A percentile compares a stretch with the other conserved stretches of the same genome.
These are phyloP conservation scores for Lithosia quadra DNA, from an alignment of 2,888 invertebrate genomes.

Conservation along the genomic window DNA sequence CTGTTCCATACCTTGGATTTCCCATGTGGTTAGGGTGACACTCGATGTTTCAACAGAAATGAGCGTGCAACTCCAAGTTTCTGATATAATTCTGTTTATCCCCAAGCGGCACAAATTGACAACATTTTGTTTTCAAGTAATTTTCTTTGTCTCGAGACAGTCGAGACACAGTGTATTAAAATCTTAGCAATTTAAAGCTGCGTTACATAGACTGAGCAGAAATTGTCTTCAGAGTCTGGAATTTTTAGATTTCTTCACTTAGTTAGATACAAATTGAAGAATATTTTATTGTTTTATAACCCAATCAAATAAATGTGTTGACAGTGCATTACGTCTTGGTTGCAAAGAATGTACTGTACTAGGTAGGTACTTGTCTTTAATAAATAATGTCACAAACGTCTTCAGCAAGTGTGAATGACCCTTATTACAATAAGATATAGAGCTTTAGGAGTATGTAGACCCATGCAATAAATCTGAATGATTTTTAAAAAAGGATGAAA, in stretches of 20 bases:
- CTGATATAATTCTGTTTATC: conserved; percentile 8
- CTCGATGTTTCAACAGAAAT: neutral
- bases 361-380: no score
- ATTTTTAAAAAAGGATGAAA: neutral
- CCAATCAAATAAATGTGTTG: neutral
- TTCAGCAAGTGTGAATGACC: neutral
- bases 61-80: neutral
- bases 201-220: neutral
- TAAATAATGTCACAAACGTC: no score
- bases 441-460: no score
- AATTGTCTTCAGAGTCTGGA: neutral
- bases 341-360: neutral
- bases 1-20: neutral
- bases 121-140: conserved; percentile 7
- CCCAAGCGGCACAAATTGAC: neutral
- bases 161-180: neutral
- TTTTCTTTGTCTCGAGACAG: conserved; percentile 9
- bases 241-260: neutral
- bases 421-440: no score
- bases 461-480: no score
- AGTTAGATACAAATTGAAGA: neutral
- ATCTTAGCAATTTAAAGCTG: neutral
- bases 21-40: neutral
- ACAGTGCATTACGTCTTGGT: neutral
- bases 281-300: neutral